phyloP scores from a whole-genome alignment of 1,140 invertebrate species.

The Psix sp. region DNA sequence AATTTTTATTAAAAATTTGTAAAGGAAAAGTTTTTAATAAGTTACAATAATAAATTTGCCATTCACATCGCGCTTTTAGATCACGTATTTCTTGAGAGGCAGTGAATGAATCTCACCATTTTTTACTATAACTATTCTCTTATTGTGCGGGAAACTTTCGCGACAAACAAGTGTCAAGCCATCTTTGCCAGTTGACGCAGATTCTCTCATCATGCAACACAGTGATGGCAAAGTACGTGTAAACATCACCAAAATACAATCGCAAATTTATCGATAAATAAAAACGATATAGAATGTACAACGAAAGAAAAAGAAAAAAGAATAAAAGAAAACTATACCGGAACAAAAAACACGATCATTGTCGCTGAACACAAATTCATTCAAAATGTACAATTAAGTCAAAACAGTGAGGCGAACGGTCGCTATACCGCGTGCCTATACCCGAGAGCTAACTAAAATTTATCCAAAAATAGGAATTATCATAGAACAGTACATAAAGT shows the following conservation, averaged over 20 bases:
- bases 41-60: slow-evolving; percentile 4
- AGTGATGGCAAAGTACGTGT: slow-evolving; percentile 42
- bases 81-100: slow-evolving; percentile 34
- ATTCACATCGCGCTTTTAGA: slow-evolving; percentile 20
- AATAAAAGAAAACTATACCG: slow-evolving; percentile 2
- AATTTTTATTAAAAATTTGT: slow-evolving; percentile 12
- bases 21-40: slow-evolving; percentile 12
- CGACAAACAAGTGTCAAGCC: slow-evolving; percentile 15
- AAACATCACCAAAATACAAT: slow-evolving; percentile 4
- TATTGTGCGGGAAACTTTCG: neutral
- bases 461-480: slow-evolving; percentile 46
- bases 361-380: slow-evolving; percentile 13
- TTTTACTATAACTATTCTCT: slow-evolving; percentile 18
- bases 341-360: slow-evolving; percentile 14
- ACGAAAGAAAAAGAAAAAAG: neutral
- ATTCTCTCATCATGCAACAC: slow-evolving; percentile 42
- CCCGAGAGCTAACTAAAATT: slow-evolving; percentile 64
- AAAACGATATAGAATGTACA: neutral
- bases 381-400: slow-evolving; percentile 24
- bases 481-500: slow-evolving; percentile 10
- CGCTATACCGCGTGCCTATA: slow-evolving; percentile 49
- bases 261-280: slow-evolving; percentile 8
- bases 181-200: slow-evolving; percentile 11
- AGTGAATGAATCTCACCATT: slow-evolving; percentile 54
- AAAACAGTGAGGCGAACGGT: slow-evolving; percentile 17